These are phyloP conservation scores for Laticauda laticaudata DNA, from an alignment of 2,113 vertebrate genomes.

Conservation along the genomic window DNA sequence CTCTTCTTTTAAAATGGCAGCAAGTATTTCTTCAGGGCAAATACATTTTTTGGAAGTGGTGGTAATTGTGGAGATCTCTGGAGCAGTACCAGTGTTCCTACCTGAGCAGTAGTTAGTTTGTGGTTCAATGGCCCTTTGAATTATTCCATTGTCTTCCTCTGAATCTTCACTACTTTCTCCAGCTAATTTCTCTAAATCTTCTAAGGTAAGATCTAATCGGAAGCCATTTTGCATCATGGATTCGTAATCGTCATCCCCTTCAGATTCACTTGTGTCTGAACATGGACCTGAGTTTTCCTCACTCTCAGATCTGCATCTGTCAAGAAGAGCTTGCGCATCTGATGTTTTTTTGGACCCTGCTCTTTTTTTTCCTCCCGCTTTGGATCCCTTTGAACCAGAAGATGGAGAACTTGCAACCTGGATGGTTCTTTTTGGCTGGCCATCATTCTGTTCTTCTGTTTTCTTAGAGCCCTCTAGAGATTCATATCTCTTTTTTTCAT, in stretches of 20 bases:
- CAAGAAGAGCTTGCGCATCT: not conserved
- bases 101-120: not conserved
- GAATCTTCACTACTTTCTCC: conserved; percentile 31
- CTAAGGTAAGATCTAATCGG: conserved; percentile 76
- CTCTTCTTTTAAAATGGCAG: conserved; percentile 74
- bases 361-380: conserved; percentile 23
- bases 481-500: not conserved
- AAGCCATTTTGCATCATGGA: conserved; percentile 80
- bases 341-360: not conserved
- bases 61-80: not conserved
- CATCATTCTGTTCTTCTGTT: not conserved
- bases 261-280: conserved; percentile 54
- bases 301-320: not conserved
- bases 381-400: conserved; percentile 23
- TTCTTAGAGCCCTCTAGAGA: conserved; percentile 24
- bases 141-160: conserved; percentile 16
- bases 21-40: conserved; percentile 83
- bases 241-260: conserved; percentile 77
- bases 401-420: not conserved
- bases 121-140: not conserved
- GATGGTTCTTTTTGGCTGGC: conserved; percentile 23
- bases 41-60: conserved; percentile 54
- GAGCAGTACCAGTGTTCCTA: not conserved
- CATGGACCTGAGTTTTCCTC: conserved; percentile 36
- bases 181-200: conserved; percentile 79